Evolutionary conservation across 2,797 vertebrate genomes (phyloP).

Genomic region (Threskiornis aethiopicus): DNA sequence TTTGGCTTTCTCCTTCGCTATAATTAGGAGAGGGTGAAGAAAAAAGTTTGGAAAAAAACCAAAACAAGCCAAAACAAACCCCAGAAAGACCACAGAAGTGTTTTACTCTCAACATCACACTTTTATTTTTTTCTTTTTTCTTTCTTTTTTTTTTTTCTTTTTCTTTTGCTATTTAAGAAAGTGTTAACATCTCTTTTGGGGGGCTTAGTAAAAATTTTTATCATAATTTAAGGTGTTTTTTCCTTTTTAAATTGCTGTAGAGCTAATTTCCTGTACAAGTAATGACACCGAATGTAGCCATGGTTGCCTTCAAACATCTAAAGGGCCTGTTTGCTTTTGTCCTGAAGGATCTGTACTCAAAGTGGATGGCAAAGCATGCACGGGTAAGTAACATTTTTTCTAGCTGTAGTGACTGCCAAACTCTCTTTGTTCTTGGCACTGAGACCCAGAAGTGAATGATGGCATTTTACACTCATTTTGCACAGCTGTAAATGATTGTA

Average conservation of each 20-base stretch:
- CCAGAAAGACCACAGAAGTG: background rate
- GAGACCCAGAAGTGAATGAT: background rate
- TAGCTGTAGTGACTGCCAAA: background rate
- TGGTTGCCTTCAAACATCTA: conserved; percentile 81
- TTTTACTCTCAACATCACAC: background rate
- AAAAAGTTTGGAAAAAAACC: background rate
- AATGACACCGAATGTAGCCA: conserved; percentile 80
- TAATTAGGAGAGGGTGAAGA: background rate
- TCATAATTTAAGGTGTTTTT: background rate
- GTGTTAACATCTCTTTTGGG: background rate
- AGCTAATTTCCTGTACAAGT: conserved; percentile 79
- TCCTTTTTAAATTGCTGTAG: conserved; percentile 64
- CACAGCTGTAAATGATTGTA: background rate
- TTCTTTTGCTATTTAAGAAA: background rate
- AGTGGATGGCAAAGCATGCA: conserved; percentile 83
- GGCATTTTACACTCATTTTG: background rate
- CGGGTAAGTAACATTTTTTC: conserved; percentile 74
- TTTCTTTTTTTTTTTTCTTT: too few relatives aligned
- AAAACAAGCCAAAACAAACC: background rate
- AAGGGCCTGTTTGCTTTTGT: conserved; percentile 85
- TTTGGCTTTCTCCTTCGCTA: background rate
- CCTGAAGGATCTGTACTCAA: conserved; percentile 85
- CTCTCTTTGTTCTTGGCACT: background rate
- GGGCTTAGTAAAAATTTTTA: background rate
- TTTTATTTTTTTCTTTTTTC: background rate